Evolutionary conservation across 2,888 invertebrate species (phyloP).

Genomic region (Lasiommata megera): DNA sequence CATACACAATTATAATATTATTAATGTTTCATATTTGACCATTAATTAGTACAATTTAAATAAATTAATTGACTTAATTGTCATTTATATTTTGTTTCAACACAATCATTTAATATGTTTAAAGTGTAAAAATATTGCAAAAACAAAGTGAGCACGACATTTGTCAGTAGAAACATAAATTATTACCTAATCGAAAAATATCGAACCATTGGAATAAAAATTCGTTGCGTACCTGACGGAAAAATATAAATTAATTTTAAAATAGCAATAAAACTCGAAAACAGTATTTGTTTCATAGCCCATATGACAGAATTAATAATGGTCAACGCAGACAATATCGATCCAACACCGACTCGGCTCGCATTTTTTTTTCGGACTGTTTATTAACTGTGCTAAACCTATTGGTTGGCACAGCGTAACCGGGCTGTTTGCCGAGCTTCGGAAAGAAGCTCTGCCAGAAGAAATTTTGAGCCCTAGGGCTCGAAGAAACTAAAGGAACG

Average conservation of each 20-base stretch:
- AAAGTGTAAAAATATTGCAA: constrained; percentile 20
- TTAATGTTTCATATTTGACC: constrained; percentile 22
- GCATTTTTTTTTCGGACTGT: too few species aligned
- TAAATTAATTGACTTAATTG: constrained; percentile 34
- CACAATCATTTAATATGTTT: constrained; percentile 2
- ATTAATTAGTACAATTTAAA: constrained; percentile 28
- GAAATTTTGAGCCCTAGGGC: too few species aligned
- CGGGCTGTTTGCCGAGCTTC: too few species aligned
- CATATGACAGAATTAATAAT: constrained; percentile 12
- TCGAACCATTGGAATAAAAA: constrained; percentile 23
- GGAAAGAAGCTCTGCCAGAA: too few species aligned
- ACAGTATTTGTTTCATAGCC: constrained; percentile 23
- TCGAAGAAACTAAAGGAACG: too few species aligned
- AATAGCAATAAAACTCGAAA: constrained; percentile 12
- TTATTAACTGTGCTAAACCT: too few species aligned
- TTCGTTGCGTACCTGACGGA: constrained; percentile 29
- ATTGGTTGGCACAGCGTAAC: too few species aligned
- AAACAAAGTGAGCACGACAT: constrained; percentile 11
- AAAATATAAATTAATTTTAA: constrained; percentile 14
- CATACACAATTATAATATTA: constrained; percentile 15
- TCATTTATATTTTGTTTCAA: constrained; percentile 23
- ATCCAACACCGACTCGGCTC: too few species aligned
- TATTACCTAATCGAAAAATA: neutral
- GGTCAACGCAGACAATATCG: too few species aligned
- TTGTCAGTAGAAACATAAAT: constrained; percentile 3